These are phyloP conservation scores for Dimorphilus gyrociliatus DNA, from an alignment of 2,888 invertebrate species.

Conservation along the genomic window DNA sequence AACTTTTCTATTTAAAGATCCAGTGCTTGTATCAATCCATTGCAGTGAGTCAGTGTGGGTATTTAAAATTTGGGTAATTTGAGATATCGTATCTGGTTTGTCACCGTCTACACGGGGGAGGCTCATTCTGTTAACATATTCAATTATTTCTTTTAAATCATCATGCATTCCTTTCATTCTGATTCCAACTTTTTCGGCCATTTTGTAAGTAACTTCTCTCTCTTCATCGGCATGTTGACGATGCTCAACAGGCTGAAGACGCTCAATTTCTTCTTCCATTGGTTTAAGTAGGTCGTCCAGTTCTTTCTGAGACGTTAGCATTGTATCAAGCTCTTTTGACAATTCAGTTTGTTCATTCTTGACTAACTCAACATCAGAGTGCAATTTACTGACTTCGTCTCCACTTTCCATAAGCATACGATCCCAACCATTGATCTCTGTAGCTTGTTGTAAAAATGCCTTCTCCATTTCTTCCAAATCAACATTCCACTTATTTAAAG, in stretches of 20 bases:
- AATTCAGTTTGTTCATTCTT: constrained; percentile 72
- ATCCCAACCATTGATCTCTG: constrained; percentile 91
- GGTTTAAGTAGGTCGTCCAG: constrained; percentile 69
- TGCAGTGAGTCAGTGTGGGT: constrained; percentile 90
- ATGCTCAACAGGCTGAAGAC: constrained; percentile 27
- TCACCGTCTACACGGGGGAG: too few relatives aligned
- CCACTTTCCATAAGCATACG: constrained; percentile 71
- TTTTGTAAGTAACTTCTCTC: constrained; percentile 69
- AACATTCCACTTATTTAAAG: constrained; percentile 80
- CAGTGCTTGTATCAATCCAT: constrained; percentile 75
- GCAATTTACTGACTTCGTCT: constrained; percentile 62
- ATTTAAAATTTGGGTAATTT: constrained; percentile 79
- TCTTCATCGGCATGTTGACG: constrained; percentile 56
- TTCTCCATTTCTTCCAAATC: constrained; percentile 83
- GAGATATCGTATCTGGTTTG: too few relatives aligned
- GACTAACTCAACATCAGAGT: constrained; percentile 69
- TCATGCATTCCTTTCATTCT: constrained; percentile 85
- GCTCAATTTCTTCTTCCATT: constrained; percentile 55
- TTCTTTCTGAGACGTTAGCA: constrained; percentile 76
- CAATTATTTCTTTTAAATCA: constrained; percentile 83
- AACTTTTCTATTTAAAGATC: too few relatives aligned
- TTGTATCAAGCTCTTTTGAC: constrained; percentile 82
- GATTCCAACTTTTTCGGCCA: constrained; percentile 76
- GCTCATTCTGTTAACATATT: constrained; percentile 75
- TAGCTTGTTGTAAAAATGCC: constrained; percentile 77